These are phyloP conservation scores for Acrocephalus arundinaceus DNA, from an alignment of 2,113 vertebrate genomes.

Conservation along the genomic window DNA sequence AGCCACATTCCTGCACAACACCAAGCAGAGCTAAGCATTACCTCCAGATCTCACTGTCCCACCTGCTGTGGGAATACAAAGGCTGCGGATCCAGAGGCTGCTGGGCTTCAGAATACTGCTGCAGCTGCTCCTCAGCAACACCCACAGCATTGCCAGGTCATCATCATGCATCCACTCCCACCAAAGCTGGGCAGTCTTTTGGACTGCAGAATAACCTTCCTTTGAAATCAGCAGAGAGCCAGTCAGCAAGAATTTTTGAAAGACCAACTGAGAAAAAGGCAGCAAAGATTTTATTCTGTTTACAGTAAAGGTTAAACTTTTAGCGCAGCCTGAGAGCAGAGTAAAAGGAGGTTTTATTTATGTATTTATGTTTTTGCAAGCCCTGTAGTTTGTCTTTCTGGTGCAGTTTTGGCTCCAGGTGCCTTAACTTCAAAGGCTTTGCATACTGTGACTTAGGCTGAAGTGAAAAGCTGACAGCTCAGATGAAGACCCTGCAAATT, in stretches of 20 bases:
- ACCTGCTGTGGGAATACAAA: fast-evolving
- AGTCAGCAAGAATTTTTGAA: neutral
- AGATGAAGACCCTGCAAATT: neutral
- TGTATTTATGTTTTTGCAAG: neutral
- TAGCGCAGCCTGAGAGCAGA: neutral
- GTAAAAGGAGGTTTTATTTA: neutral
- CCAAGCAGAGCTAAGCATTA: neutral
- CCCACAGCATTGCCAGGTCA: neutral
- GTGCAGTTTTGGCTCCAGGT: neutral
- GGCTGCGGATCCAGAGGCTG: neutral
- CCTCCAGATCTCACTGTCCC: neutral
- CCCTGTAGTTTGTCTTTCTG: neutral
- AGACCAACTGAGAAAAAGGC: neutral
- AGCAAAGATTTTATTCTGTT: neutral
- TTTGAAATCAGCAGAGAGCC: neutral
- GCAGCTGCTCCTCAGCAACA: neutral
- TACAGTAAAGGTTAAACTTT: neutral
- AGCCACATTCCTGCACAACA: fast-evolving
- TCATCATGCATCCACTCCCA: neutral
- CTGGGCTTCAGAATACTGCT: fast-evolving
- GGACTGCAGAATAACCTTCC: neutral
- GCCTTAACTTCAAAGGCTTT: slow-evolving; percentile 16
- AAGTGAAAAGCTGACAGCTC: slow-evolving; percentile 6
- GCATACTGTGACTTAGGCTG: neutral
- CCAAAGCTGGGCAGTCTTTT: neutral